Evolutionary conservation across 1,140 invertebrate genomes (phyloP), one percentile per base, ranked within the genome.

Genomic region (Scaptodrosophila lebanonensis): DNA sequence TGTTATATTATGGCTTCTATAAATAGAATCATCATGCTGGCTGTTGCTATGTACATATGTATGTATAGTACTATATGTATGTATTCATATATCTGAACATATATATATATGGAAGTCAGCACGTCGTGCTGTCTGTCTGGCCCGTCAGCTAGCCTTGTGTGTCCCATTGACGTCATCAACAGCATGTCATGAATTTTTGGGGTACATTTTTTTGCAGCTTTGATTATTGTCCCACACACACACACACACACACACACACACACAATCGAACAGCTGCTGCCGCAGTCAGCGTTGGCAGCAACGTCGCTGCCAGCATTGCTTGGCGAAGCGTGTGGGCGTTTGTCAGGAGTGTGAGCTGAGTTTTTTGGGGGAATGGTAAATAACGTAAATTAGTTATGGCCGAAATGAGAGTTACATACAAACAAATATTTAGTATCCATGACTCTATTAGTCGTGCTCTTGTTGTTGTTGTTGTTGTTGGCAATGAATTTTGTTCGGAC

Each of bases 151-250:
- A n/a, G n/a, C n/a, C n/a, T n/a, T n/a, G 35, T 38, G 35, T 40
- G 38, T 64, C 56, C 64, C 64, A 83, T 83, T 83, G 76, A 83
- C 76, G 76, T 82, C 76, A 83, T 82, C 76, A 76, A 64, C 71
- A 83, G 70, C 76, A 82, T 83, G 76, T 83, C 70, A 83, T 76
- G 71, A 82, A 76, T 83, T 76, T 72, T 43, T 13, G 48, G 6
- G 39, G 43, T 42, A 66, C 57, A 62, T 66, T 72, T 54, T 65
- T 67, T 64, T 75, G 63, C 52, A 62, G 52, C 60, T 39, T 68
- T 59, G 56, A 54, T 52, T 50, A 30, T 63, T 9, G 27, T 3
- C 22, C 22, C 22, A 25, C n/a, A n/a, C n/a, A n/a, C n/a, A n/a
- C n/a, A n/a, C n/a, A n/a, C n/a, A n/a, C n/a, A n/a, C n/a, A n/a